Evolutionary conservation across 2,797 vertebrate genomes (phyloP).

Genomic region (Melanotaenia trifasciata): DNA sequence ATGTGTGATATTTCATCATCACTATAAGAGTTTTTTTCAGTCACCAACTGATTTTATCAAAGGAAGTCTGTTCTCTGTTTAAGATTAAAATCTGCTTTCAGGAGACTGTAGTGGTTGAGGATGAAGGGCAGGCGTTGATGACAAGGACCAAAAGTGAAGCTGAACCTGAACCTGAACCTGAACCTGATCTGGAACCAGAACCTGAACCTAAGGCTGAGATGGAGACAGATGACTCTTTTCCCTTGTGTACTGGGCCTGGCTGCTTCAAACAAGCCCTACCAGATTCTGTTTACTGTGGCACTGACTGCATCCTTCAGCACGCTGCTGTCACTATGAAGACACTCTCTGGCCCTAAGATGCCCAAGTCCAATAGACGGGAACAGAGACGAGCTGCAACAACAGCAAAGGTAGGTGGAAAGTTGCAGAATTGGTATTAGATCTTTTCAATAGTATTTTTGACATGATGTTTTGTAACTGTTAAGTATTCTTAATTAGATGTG

Average conservation of each 20-base stretch:
- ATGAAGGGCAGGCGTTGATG: slow-evolving; percentile 22
- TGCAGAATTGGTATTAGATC: neutral
- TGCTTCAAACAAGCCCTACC: slow-evolving; percentile 88
- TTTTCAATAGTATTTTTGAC: slow-evolving; percentile 9
- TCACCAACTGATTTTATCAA: slow-evolving; percentile 9
- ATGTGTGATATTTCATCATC: neutral
- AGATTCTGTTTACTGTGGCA: slow-evolving; percentile 96
- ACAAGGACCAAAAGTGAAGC: slow-evolving; percentile 19
- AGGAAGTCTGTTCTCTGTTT: slow-evolving; percentile 35
- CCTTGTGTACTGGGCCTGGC: slow-evolving; percentile 91
- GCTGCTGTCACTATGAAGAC: slow-evolving; percentile 93
- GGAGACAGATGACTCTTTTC: slow-evolving; percentile 74
- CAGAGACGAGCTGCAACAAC: slow-evolving; percentile 76
- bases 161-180: slow-evolving; percentile 27
- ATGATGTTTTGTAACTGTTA: neutral
- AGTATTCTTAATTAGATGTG: slow-evolving; percentile 14
- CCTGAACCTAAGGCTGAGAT: slow-evolving; percentile 37
- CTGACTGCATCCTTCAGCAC: slow-evolving; percentile 93
- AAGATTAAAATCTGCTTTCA: slow-evolving; percentile 69
- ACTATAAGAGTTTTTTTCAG: neutral
- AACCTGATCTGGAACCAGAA: slow-evolving; percentile 13
- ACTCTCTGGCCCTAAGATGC: slow-evolving; percentile 86
- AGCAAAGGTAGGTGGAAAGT: slow-evolving; percentile 81
- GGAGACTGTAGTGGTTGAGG: slow-evolving; percentile 50
- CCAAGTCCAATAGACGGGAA: slow-evolving; percentile 80